Evolutionary conservation across 2,888 invertebrate genomes (phyloP).

Genomic region (Apamea sordens): DNA sequence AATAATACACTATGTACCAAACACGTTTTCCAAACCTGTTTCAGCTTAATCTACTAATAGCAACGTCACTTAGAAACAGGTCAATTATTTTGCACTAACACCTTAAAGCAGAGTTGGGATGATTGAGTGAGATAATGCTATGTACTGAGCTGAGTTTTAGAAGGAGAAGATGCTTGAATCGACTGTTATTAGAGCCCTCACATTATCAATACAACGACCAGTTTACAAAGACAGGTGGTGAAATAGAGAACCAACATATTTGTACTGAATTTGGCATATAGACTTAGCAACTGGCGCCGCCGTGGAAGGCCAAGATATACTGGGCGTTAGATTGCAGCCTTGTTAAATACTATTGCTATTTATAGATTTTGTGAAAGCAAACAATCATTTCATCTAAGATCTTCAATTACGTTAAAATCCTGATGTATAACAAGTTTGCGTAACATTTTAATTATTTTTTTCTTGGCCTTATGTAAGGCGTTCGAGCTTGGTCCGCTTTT

Average conservation of each 20-base stretch:
- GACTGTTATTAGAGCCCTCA: conserved; percentile 27
- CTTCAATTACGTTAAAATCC: conserved; percentile 68
- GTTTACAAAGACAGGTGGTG: conserved; percentile 19
- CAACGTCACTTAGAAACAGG: conserved; percentile 42
- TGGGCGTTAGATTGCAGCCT: conserved; percentile 7
- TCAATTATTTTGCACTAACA: conserved; percentile 33
- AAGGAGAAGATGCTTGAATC: conserved; percentile 23
- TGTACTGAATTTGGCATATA: neutral
- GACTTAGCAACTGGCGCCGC: neutral
- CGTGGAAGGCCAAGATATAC: neutral
- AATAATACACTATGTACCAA: conserved; percentile 25
- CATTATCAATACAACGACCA: conserved; percentile 11
- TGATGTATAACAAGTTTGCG: conserved; percentile 62
- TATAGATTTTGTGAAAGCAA: conserved; percentile 65
- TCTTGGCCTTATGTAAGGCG: conserved; percentile 54
- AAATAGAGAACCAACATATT: conserved; percentile 5
- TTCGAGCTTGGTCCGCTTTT: conserved; percentile 43
- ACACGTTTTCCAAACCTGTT: conserved; percentile 58
- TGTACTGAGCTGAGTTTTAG: neutral
- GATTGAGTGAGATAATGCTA: conserved; percentile 6
- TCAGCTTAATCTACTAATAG: conserved; percentile 20
- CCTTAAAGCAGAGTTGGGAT: neutral
- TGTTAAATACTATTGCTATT: conserved; percentile 34
- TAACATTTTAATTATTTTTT: conserved; percentile 67
- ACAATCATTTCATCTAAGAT: conserved; percentile 56